A percentile compares a stretch with the other conserved stretches of the same genome.
Conservation (phyloP, 2,797 vertebrate species). For the Periparus ater region DNA sequence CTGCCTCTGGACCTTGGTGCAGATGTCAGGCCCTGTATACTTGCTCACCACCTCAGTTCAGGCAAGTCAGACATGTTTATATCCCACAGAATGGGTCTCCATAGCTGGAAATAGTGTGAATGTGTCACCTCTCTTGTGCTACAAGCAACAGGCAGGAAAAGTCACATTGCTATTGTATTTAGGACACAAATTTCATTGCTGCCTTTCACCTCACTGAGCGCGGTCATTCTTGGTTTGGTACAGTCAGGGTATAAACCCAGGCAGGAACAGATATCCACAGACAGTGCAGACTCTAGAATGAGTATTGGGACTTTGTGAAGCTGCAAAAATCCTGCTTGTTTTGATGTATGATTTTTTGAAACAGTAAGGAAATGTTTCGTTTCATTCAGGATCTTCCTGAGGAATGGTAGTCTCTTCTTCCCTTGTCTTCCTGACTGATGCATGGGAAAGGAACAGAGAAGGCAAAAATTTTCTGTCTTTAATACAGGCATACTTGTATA, state of each 20-base stretch:
- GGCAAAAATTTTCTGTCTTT: background rate
- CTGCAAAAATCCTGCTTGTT: background rate
- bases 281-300: background rate
- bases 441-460: background rate
- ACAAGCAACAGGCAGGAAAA: background rate
- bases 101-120: background rate
- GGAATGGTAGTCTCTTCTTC: background rate
- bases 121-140: background rate
- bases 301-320: background rate
- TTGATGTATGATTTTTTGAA: background rate
- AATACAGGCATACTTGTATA: background rate
- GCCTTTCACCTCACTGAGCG: background rate
- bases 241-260: background rate
- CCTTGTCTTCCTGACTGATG: background rate
- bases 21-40: background rate
- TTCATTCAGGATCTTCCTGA: background rate
- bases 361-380: background rate
- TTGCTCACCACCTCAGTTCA: rapidly evolving
- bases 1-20: background rate
- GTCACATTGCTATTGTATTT: rapidly evolving
- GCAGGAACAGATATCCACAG: background rate
- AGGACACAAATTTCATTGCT: background rate
- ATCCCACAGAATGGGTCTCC: background rate
- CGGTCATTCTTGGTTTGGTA: background rate
- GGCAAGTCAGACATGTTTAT: background rate